These are phyloP conservation scores for Heliconius hewitsoni DNA, from an alignment of 1,140 invertebrate species.

Conservation along the genomic window DNA sequence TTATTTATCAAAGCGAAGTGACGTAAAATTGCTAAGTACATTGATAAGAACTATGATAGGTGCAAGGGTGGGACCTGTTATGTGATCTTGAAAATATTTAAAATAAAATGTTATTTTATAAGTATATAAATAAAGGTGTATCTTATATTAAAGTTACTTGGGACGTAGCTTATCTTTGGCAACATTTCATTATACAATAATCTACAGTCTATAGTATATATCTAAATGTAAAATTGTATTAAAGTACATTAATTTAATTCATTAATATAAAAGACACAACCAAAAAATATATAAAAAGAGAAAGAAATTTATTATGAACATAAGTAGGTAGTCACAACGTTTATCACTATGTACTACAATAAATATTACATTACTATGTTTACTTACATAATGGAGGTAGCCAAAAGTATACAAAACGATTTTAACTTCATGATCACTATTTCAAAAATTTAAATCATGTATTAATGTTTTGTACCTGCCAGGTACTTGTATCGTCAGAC, in stretches of 20 bases:
- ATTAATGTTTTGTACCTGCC: slow-evolving; percentile 53
- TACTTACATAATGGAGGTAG: slow-evolving; percentile 65
- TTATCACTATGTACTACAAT: neutral
- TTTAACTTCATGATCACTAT: slow-evolving; percentile 60
- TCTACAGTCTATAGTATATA: too few species aligned
- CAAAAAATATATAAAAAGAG: neutral
- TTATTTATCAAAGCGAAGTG: slow-evolving; percentile 68
- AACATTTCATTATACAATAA: too few species aligned
- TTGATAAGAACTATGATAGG: slow-evolving; percentile 73
- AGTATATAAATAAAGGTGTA: neutral
- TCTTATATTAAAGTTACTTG: neutral
- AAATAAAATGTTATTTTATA: neutral
- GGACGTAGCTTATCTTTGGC: neutral
- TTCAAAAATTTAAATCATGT: slow-evolving; percentile 37
- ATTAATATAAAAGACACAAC: neutral
- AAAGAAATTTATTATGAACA: neutral
- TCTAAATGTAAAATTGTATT: too few species aligned
- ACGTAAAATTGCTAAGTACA: slow-evolving; percentile 71
- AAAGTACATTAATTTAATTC: too few species aligned
- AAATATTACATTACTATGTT: neutral
- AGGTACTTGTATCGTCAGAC: slow-evolving; percentile 60
- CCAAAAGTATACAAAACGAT: slow-evolving; percentile 52
- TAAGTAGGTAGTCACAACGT: too few species aligned
- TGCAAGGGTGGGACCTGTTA: slow-evolving; percentile 61
- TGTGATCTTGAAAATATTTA: slow-evolving; percentile 36